Percentiles rank a stretch among this genome's conserved stretches.
These are phyloP conservation scores for Linyphia triangularis DNA, from an alignment of 2,888 invertebrate species.

Conservation along the genomic window DNA sequence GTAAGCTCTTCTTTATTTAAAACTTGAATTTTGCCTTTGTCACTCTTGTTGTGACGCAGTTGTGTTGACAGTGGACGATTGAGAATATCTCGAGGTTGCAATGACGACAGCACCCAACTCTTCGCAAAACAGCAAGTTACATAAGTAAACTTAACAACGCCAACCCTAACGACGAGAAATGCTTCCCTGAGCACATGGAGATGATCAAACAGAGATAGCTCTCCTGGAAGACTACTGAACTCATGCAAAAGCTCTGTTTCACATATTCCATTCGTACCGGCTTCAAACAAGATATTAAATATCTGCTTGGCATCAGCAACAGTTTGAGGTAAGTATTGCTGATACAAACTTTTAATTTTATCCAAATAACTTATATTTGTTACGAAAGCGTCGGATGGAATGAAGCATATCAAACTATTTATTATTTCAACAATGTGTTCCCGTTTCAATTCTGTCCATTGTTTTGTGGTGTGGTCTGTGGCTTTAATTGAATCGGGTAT, in stretches of 20 bases:
- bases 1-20: too few relatives aligned
- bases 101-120: conserved; percentile 40
- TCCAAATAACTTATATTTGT: background rate
- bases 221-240: conserved; percentile 16
- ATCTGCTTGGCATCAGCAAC: conserved; percentile 41
- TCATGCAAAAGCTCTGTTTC: conserved; percentile 44
- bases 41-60: too few relatives aligned
- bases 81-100: too few relatives aligned
- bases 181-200: conserved; percentile 22
- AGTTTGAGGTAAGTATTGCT: conserved; percentile 13
- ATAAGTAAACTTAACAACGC: conserved; percentile 39
- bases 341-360: conserved; percentile 13
- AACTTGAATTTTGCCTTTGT: too few relatives aligned
- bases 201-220: conserved; percentile 32
- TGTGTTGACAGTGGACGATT: too few relatives aligned
- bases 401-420: background rate
- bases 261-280: background rate
- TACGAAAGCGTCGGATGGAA: conserved; percentile 30
- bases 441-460: background rate
- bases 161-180: conserved; percentile 37
- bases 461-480: background rate
- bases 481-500: background rate
- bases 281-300: conserved; percentile 12
- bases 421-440: conserved; percentile 20
- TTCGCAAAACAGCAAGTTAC: conserved; percentile 34